Evolutionary conservation across 2,113 vertebrate species (phyloP), one percentile per base, ranked within the genome.

Genomic region (Hemiprocne comata): DNA sequence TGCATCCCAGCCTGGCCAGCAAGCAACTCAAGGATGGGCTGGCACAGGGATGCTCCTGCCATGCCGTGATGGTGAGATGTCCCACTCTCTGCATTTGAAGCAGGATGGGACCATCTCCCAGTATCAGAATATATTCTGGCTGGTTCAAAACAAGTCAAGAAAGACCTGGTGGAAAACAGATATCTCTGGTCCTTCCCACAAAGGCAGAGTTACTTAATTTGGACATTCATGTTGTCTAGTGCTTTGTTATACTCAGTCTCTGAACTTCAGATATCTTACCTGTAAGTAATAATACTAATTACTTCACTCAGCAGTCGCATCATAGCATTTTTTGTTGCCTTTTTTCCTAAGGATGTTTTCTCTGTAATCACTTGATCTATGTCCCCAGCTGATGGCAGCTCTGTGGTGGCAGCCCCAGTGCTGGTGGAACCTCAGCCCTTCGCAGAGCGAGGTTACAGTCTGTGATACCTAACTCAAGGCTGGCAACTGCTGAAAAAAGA

Each of bases 31-130:
- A 42, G 64, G 64, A 36, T 13, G 28, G 26, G 17, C 40, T 54
- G 38, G 23, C 54, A 42, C 5, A 0, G 31, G 42, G n/a, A 46
- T 60, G 51, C 25, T 77, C 38, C 71, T 48, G 25, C 84, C 17
- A 1, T 18, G 21, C 50, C 2, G 0, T 24, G 50, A 4, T 0
- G 0, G 38, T 48, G 21, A 85, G 24, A 46, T 0, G 0, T 25
- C 71, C 60, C 2, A 0, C 29, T 46, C 53, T 29, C 40, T 23
- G 57, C 3, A 2, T 58, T n/a, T 33, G 25, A 0, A 53, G 69
- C 1, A 5, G 55, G 36, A 48, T 2, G 8, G 58, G 31, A 80
- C 34, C 48, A 46, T 36, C 36, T 11, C 26, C 28, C 8, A 2
- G 28, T 6, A 62, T 25, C 36, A 64, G 15, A 82, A 24, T 11